Evolutionary conservation across 2,888 invertebrate species (phyloP).

Genomic region (Liodrosophila aerea): DNA sequence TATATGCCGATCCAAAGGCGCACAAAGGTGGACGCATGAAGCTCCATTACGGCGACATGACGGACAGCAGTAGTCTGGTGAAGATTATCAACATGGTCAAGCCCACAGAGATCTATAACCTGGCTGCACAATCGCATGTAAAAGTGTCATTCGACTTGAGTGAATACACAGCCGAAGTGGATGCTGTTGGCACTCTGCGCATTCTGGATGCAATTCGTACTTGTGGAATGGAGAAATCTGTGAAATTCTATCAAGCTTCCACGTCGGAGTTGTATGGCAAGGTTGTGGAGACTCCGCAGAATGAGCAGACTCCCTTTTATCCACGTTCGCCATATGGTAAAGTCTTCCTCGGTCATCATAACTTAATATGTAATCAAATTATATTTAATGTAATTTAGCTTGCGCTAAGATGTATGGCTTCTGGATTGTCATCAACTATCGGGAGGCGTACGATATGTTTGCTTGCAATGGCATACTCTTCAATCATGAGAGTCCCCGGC

Average conservation of each 20-base stretch:
- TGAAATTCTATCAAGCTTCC: conserved; percentile 97
- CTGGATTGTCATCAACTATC: conserved; percentile 97
- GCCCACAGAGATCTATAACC: conserved; percentile 98
- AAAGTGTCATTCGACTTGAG: conserved; percentile 99
- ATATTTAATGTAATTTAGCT: conserved; percentile 84
- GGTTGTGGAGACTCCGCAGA: conserved; percentile 95
- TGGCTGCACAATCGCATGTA: conserved; percentile 99
- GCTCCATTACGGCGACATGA: conserved; percentile 99
- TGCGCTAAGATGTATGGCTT: conserved; percentile 97
- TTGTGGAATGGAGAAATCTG: conserved; percentile 90
- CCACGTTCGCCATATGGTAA: conserved; percentile 97
- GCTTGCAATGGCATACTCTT: conserved; percentile 98
- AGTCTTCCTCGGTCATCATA: too few relatives aligned
- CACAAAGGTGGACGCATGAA: conserved; percentile 95
- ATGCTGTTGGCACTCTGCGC: conserved; percentile 95
- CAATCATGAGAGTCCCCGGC: conserved; percentile 97
- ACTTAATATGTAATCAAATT: too few relatives aligned
- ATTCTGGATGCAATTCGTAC: conserved; percentile 95
- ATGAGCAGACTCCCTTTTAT: conserved; percentile 97
- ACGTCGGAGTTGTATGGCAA: conserved; percentile 98
- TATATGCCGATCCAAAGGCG: conserved; percentile 94
- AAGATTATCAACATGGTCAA: conserved; percentile 87
- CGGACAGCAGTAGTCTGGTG: conserved; percentile 96
- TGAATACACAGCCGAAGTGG: conserved; percentile 99
- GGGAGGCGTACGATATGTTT: conserved; percentile 97